phyloP scores from a whole-genome alignment of 2,888 invertebrate species.

The Ormyrus pomaceus region DNA sequence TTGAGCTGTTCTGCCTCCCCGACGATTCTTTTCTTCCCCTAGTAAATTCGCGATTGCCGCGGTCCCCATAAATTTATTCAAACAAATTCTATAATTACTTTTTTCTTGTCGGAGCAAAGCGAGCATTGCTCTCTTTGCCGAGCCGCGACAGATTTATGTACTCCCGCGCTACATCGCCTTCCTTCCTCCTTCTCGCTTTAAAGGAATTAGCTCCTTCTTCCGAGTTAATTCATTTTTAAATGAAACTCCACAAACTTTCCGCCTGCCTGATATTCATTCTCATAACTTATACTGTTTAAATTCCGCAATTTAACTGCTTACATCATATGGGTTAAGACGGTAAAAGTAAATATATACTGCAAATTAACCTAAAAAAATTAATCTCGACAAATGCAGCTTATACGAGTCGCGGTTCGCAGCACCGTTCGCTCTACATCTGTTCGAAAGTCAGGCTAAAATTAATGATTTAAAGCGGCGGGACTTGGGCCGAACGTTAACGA shows the following conservation, averaged over 20 bases:
- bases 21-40: constrained; percentile 60
- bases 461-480: constrained; percentile 34
- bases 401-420: neutral
- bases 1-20: constrained; percentile 64
- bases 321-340: no score
- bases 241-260: neutral
- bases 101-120: constrained; percentile 48
- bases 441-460: neutral
- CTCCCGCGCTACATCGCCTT: constrained; percentile 28
- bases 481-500: neutral
- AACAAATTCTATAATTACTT: constrained; percentile 75
- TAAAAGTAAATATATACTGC: no score
- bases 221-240: constrained; percentile 37
- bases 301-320: no score
- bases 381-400: no score
- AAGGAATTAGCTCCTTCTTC: constrained; percentile 26
- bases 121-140: constrained; percentile 23
- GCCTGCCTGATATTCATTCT: no score
- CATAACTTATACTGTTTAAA: no score
- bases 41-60: constrained; percentile 67
- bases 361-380: no score
- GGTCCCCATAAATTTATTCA: constrained; percentile 72
- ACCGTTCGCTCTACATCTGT: constrained; percentile 13
- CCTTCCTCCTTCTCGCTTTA: constrained; percentile 14
- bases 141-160: constrained; percentile 54